A percentile compares a stretch with the other conserved stretches of the same genome.
These are phyloP conservation scores for Lithosia quadra DNA, from an alignment of 2,888 invertebrate genomes.

Conservation along the genomic window DNA sequence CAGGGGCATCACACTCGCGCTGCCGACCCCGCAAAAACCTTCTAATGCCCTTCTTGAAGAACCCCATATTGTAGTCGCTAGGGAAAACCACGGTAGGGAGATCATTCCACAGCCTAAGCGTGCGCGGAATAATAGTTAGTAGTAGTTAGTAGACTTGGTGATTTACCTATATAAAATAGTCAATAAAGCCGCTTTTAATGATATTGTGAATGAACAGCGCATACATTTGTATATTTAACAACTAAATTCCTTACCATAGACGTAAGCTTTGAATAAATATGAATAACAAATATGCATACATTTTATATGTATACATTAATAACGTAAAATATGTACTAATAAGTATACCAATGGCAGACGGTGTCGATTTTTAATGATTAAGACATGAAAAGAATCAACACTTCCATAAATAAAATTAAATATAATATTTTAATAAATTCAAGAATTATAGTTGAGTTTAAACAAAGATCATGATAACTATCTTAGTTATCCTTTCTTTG, in stretches of 20 bases:
- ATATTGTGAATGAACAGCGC: conserved; percentile 28
- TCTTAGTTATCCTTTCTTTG: no score
- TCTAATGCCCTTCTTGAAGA: no score
- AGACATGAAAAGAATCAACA: background rate
- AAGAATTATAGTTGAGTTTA: no score
- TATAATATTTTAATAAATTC: background rate
- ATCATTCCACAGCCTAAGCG: no score
- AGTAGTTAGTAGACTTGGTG: no score
- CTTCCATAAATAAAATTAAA: background rate
- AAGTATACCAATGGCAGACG: background rate
- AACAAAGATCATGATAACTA: no score
- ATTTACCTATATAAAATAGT: background rate
- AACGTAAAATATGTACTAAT: background rate
- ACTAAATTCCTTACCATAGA: conserved; percentile 28
- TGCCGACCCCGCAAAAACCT: no score
- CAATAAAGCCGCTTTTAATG: conserved; percentile 16
- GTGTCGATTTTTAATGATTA: background rate
- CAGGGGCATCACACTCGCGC: no score
- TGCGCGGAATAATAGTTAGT: no score
- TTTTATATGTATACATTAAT: background rate
- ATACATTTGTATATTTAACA: conserved; percentile 35
- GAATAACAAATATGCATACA: conserved; percentile 11
- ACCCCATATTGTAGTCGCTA: no score
- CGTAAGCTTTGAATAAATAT: conserved; percentile 25
- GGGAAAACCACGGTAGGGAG: no score